Conservation (phyloP, 2,113 vertebrate species). For the cat (Felis catus) region F.catus_Fca126_mat1.0 CM031415.1:59617001-59617500, state of each 20-base stretch:
- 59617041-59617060: not conserved
- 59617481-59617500: not conserved
- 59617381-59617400: accelerated
- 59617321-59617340: not conserved
- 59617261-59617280: not conserved
- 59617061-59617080: not conserved
- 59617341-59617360: not conserved
- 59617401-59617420: not conserved
- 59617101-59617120: not conserved
- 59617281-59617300: not conserved
- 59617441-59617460: no score
- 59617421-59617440: not conserved
- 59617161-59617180: not conserved
- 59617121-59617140: not conserved
- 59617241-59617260: not conserved
- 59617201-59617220: not conserved
- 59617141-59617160: not conserved
- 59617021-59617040: not conserved
- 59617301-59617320: not conserved
- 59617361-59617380: not conserved
- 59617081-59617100: not conserved
- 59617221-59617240: no score
- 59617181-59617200: not conserved
- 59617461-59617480: not conserved
- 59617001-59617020: not conserved